Base-by-base conservation (phyloP, 2,888 invertebrate species). In the Lithophane socia region DNA sequence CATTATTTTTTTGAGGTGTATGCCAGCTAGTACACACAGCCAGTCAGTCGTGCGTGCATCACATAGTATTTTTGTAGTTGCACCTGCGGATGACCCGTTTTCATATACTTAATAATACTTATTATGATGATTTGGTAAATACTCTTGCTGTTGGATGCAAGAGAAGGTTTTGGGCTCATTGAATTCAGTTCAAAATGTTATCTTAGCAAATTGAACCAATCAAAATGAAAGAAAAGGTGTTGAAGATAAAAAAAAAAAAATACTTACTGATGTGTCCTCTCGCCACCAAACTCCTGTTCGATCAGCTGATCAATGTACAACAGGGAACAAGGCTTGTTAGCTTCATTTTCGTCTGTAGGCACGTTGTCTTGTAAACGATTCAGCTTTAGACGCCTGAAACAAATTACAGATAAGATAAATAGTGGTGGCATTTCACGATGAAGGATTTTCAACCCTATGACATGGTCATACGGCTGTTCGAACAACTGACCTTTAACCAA, bases 271-370 rank as follows among this genome's bases (percentile, higher is more conserved):
- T 97, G 94, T 56, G 97, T 93, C 69, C 91, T 92, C 9, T 95
- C 95, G 0, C 97, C 97, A 0, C 97, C 97, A 86, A 98, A 98
- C 87, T 98, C 97, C 21, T 97, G 93, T 63, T 97, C 96, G 37
- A 98, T 97, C 24, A 98, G 94, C 85, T 97, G 97, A 89, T 98
- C 98, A 42, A 98, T 98, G 91, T 98, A 98, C 44, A 98, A 94
- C n/a, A 98, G 90, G 18, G 97, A 93, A 69, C 97, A 97, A 0
- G 96, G 92, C 54, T 93, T 94, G 75, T 86, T 92, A 0, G 86
- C 89, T 0, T 89, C 90, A 2, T 90, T 90, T n/a, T 93, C 94
- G 0, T 94, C 93, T 0, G 90, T 77, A 0, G 92, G 92, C 8
- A 92, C 88, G 65, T 96, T 94, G 75, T 97, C 95, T 89, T 95